Evolutionary conservation across 2,888 invertebrate genomes (phyloP).

Genomic region (Ectobius pallidus): DNA sequence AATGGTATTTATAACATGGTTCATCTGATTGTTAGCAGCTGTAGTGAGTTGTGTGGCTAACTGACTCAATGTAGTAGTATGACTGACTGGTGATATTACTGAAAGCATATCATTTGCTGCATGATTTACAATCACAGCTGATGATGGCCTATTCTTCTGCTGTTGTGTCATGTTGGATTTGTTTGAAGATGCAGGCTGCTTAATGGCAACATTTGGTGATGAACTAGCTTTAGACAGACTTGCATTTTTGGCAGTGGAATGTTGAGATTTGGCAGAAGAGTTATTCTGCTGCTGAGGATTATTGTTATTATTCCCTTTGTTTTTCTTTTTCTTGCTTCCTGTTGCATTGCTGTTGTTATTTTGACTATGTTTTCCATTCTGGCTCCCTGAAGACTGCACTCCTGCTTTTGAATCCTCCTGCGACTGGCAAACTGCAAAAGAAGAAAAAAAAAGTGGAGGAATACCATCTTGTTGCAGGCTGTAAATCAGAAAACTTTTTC

Average conservation of each 20-base stretch:
- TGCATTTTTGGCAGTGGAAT: slow-evolving; percentile 36
- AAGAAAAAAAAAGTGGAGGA: neutral
- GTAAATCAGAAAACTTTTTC: too few species aligned
- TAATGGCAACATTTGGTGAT: neutral
- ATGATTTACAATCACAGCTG: neutral
- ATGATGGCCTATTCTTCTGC: neutral
- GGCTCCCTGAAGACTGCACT: slow-evolving; percentile 46
- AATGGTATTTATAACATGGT: slow-evolving; percentile 29
- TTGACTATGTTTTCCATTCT: slow-evolving; percentile 46
- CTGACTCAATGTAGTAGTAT: neutral
- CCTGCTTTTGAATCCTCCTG: slow-evolving; percentile 45
- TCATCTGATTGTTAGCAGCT: slow-evolving; percentile 26
- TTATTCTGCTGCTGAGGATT: slow-evolving; percentile 16
- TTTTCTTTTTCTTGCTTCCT: slow-evolving; percentile 45
- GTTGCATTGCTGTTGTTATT: slow-evolving; percentile 35
- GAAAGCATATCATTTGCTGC: slow-evolving; percentile 5
- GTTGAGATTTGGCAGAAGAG: slow-evolving; percentile 26
- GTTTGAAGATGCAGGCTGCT: neutral
- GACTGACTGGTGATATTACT: slow-evolving; percentile 7
- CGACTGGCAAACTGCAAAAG: slow-evolving; percentile 45
- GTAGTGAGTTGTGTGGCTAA: neutral
- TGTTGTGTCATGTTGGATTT: neutral
- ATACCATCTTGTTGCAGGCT: neutral
- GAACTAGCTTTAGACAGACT: neutral
- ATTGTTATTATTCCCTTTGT: slow-evolving; percentile 35